phyloP scores from a whole-genome alignment of 2,797 vertebrate species.

The Poecilia gillii region DNA sequence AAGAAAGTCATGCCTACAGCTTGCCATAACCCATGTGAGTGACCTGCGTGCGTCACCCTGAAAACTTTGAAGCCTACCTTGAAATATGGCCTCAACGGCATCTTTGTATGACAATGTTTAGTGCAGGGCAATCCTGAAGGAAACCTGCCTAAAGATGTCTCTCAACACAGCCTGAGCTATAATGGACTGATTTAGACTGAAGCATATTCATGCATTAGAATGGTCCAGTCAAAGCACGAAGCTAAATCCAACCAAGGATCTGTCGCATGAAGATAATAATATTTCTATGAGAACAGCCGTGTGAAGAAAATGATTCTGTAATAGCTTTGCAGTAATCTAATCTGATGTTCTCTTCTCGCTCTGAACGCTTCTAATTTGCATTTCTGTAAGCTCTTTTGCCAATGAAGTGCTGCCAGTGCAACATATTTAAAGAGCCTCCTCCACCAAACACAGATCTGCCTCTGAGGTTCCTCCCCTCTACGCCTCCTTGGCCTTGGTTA shows the following conservation, averaged over 20 bases:
- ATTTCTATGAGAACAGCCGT: neutral
- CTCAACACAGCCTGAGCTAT: neutral
- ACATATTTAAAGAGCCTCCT: slow-evolving; percentile 18
- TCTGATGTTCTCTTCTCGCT: neutral
- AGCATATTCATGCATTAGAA: neutral
- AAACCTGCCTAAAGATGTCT: neutral
- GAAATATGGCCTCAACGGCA: neutral
- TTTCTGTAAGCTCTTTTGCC: neutral
- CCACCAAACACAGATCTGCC: slow-evolving; percentile 36
- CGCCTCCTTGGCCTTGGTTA: slow-evolving; percentile 25
- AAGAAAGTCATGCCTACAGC: neutral
- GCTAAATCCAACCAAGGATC: neutral
- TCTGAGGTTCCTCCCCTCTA: slow-evolving; percentile 1
- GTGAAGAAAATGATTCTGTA: neutral
- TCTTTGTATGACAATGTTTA: neutral
- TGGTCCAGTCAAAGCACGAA: neutral
- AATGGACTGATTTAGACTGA: neutral
- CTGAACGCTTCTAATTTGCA: neutral
- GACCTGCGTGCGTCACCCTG: neutral
- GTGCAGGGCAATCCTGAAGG: neutral
- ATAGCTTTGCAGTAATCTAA: neutral
- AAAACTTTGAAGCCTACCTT: neutral
- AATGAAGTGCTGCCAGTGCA: slow-evolving; percentile 34
- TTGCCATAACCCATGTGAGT: neutral
- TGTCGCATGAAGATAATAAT: neutral